A percentile compares a stretch with the other conserved stretches of the same genome.
Evolutionary conservation across 2,797 vertebrate species (phyloP).

Genomic region (Muraenolepis orangiensis): DNA sequence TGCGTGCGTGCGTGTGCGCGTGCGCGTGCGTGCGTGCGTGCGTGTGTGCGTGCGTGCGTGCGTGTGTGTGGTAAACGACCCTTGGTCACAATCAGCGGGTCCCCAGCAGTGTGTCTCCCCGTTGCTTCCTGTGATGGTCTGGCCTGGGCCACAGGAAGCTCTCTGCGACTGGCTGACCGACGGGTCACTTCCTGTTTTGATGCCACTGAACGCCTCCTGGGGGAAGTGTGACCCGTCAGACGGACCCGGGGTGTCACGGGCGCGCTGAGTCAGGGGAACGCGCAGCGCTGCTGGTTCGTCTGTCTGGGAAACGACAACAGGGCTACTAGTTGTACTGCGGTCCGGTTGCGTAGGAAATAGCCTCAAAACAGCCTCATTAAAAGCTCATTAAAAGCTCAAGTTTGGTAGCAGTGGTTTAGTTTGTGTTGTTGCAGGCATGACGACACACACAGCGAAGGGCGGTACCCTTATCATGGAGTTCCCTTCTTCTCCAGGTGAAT

Average conservation of each 20-base stretch:
- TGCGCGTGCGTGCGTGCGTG: not conserved
- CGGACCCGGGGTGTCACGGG: no score
- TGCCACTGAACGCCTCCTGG: slow-evolving; percentile 36
- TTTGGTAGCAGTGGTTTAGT: not conserved
- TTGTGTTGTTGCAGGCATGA: no score
- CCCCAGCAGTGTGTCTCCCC: not conserved
- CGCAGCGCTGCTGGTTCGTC: not conserved
- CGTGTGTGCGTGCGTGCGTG: not conserved
- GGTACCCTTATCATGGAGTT: no score
- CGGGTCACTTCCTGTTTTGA: slow-evolving; percentile 66
- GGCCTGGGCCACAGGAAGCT: slow-evolving; percentile 55
- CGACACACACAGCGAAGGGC: no score
- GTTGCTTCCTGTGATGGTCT: slow-evolving; percentile 26
- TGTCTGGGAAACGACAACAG: not conserved
- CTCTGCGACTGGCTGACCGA: slow-evolving; percentile 42
- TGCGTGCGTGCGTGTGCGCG: no score
- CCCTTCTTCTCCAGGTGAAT: not conserved
- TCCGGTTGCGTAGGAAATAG: not conserved
- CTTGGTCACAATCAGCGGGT: not conserved
- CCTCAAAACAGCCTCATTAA: not conserved
- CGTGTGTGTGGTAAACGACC: not conserved
- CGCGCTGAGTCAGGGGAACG: slow-evolving; percentile 30
- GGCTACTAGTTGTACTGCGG: not conserved
- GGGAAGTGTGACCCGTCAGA: slow-evolving; percentile 4
- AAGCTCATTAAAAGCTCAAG: not conserved